Base-by-base conservation (phyloP, 2,113 vertebrate species). In the Silurus asotus region DNA sequence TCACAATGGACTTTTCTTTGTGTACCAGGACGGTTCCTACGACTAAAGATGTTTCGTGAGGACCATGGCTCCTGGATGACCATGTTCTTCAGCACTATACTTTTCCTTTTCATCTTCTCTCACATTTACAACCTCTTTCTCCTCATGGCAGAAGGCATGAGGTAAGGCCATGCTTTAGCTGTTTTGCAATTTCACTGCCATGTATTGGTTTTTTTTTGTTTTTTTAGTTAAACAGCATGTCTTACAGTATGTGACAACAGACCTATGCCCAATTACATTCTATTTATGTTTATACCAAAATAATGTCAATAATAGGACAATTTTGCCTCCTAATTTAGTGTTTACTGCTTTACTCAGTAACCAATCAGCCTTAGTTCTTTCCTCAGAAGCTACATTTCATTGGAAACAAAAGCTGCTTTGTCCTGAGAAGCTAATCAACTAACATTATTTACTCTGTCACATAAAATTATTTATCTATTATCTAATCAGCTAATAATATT, bases 31-130 rank as follows among this genome's bases (percentile, higher is more conserved):
- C 96, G 96, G 86, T 94, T 97, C 90, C 96, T 99, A 82, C 96
- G 97, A 59, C 93, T 99, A 93, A 99, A 99, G 92, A 97, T 99
- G 97, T 99, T 99, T 93, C 96, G 97, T 69, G 97, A 98, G 89
- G 98, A 99, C 88, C 98, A 99, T 0, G 98, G 98, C 77, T 99
- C 98, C 56, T 99, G 98, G 98, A 99, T 99, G 98, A 98, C 97
- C 0, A 99, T 99, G 98, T 98, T 99, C 94, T 99, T 99, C 96
- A 98, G 96, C 94, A 96, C 96, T 80, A 98, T 99, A 92, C 97
- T 99, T 92, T 97, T 97, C 91, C 96, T 99, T 91, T 99, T 99
- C 95, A 96, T 99, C 93, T 99, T 99, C 95, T 99, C 98, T 86
- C 96, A 99, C 91, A 96, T 99, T 89, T 99, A 99, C 93, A 99